Evolutionary conservation across 2,888 invertebrate genomes (phyloP), one percentile per base, ranked within the genome.

Genomic region (Adela reaumurella): DNA sequence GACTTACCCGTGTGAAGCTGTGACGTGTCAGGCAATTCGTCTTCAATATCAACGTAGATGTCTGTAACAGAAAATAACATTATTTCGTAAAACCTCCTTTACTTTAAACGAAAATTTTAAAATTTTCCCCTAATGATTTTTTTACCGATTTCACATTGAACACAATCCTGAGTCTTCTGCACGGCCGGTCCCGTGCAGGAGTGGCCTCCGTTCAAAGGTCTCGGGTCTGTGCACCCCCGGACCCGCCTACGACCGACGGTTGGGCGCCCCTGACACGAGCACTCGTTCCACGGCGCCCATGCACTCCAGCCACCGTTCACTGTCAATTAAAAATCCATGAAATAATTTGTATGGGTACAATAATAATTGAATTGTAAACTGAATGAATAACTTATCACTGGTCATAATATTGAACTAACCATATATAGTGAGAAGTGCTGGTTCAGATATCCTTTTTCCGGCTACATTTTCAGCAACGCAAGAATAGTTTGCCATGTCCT

Each of bases 221-320:
- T 81, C 1, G 97, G 97, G 61, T 91, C 91, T 48, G 88, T 90
- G 70, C 96, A 97, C 43, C 86, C 84, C 50, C 97, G 82, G 45
- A 88, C 87, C 50, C 95, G 81, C 62, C 89, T 88, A 62, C 92
- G 87, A 43, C 85, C 83, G n/a, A 89, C 88, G 43, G 87, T 84
- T 14, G 74, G 64, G 50, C 74, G 78, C 2, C 83, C 83, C 29
- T 89, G 87, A 69, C 96, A 96, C 58, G 85, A 84, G 70, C 96
- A 96, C 54, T 93, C 92, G 8, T 84, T 83, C 95, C 94, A 96
- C 3, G 86, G 71, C 2, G 91, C 90, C 95, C 95, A 97, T 8
- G 87, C 77, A n/a, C 92, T 90, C 96, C 96, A 96, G 48, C 92
- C 94, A 29, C 96, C 96, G 66, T 96, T 93, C 46, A 95, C 96